Evolutionary conservation across 2,888 invertebrate genomes (phyloP).

Genomic region (Stenolophus ochropezus): DNA sequence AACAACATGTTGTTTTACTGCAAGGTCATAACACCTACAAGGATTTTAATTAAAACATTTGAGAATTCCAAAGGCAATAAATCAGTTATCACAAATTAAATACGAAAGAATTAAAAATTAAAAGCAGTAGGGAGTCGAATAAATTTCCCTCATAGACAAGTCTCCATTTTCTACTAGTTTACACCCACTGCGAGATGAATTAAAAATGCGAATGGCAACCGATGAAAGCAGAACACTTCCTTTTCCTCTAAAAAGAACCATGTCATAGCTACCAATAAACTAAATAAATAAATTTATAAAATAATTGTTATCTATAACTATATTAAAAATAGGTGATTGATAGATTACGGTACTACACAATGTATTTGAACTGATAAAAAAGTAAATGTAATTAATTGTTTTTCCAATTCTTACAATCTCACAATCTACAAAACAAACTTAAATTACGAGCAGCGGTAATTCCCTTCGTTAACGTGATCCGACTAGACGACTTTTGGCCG

Average conservation of each 20-base stretch:
- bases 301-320: no score
- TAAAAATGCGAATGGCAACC: conserved; percentile 1
- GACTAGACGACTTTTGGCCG: no score
- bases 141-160: conserved; percentile 39
- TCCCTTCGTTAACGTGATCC: no score
- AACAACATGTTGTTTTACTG: background rate
- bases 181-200: background rate
- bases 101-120: conserved; percentile 43
- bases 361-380: no score
- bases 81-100: conserved; percentile 38
- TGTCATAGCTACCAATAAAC: no score
- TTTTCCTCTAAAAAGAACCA: background rate
- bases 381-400: no score
- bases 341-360: no score
- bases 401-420: no score
- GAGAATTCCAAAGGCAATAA: conserved; percentile 20
- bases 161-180: background rate
- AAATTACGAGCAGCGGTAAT: no score
- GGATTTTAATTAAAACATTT: conserved; percentile 44
- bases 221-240: background rate
- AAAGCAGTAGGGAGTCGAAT: conserved; percentile 27
- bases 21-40: conserved; percentile 36
- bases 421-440: no score
- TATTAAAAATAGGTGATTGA: no score
- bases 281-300: no score